Percentiles rank a stretch among this genome's conserved stretches.
phyloP scores from a whole-genome alignment of 1,140 invertebrate species.

The Octopus sinensis region DNA sequence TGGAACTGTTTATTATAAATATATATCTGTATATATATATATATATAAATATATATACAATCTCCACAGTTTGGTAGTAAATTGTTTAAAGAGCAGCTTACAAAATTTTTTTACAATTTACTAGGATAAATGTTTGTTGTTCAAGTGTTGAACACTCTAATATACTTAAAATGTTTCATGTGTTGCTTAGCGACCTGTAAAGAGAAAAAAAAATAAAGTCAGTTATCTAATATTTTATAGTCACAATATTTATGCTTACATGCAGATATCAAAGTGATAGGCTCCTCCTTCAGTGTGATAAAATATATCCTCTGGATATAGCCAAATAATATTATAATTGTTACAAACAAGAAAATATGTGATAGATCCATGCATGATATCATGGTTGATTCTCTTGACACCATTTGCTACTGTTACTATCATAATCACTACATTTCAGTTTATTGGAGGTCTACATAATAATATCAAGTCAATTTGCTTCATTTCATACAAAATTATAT shows the following conservation, averaged over 20 bases:
- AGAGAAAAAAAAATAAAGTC: not conserved
- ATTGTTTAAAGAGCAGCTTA: not conserved
- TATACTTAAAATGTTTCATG: not conserved
- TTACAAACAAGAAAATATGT: no score
- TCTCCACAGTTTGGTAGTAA: not conserved
- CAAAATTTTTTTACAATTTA: constrained; percentile 5
- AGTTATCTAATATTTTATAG: not conserved
- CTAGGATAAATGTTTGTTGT: not conserved
- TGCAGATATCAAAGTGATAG: not conserved
- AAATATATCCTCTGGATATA: no score
- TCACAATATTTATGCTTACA: no score
- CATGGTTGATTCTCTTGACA: no score
- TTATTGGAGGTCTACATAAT: no score
- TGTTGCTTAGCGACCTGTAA: constrained; percentile 10
- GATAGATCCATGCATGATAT: no score
- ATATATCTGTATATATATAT: not conserved
- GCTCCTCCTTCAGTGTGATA: not conserved
- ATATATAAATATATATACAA: not conserved
- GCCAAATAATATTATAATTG: no score
- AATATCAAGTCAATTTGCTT: no score
- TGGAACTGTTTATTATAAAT: not conserved
- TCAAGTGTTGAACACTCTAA: not conserved
- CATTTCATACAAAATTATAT: no score
- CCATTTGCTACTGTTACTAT: no score
- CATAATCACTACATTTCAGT: no score